phyloP scores from a whole-genome alignment of 2,888 invertebrate genomes.

The Cheilosia grossa region DNA sequence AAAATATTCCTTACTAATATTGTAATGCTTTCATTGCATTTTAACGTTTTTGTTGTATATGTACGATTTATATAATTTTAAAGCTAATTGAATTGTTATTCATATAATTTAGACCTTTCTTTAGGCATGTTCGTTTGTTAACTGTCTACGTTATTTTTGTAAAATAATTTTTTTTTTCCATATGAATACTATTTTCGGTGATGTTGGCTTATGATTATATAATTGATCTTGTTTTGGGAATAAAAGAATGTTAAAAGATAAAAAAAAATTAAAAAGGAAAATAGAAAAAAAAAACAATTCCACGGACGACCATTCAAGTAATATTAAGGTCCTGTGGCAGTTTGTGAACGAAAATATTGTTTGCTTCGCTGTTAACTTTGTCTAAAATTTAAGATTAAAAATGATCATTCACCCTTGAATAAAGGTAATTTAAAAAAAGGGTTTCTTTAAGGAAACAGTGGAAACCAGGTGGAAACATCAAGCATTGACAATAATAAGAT shows the following conservation, averaged over 20 bases:
- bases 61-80: conserved; percentile 36
- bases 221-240: conserved; percentile 39
- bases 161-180: conserved; percentile 21
- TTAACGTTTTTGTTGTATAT: conserved; percentile 34
- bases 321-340: no score
- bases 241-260: not conserved
- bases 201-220: not conserved
- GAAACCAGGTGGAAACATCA: no score
- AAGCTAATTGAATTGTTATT: conserved; percentile 59
- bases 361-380: no score
- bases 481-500: no score
- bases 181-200: conserved; percentile 29
- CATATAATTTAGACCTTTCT: conserved; percentile 7
- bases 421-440: no score
- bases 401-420: no score
- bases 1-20: not conserved
- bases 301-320: no score
- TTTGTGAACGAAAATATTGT: no score
- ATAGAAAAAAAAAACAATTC: not conserved
- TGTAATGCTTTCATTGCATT: not conserved
- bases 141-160: conserved; percentile 16
- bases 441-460: no score
- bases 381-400: no score
- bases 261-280: not conserved
- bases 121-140: conserved; percentile 27